These are phyloP conservation scores for Capreolus pygargus DNA, from an alignment of 2,113 vertebrate species.

Conservation along the genomic window DNA sequence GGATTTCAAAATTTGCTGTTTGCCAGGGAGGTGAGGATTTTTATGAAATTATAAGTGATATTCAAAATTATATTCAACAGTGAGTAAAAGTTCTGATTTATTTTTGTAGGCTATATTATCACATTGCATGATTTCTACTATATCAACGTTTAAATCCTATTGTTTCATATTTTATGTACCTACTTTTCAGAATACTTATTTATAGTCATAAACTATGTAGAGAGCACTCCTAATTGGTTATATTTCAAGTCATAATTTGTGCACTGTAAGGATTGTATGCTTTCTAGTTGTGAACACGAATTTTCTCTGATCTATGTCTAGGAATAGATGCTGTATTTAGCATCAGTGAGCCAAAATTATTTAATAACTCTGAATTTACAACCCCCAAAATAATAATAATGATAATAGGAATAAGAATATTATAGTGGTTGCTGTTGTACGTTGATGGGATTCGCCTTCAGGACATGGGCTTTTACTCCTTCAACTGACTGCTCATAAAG, in stretches of 20 bases:
- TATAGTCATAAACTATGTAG: background rate
- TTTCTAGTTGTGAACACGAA: background rate
- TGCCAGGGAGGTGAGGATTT: background rate
- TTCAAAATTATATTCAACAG: background rate
- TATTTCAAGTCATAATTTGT: background rate
- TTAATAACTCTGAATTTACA: background rate
- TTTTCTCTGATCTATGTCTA: background rate
- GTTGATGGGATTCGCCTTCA: background rate
- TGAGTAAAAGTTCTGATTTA: background rate
- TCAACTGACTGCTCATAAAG: background rate
- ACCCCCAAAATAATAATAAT: background rate
- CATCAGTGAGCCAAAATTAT: background rate
- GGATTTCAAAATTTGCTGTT: background rate
- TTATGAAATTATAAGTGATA: background rate
- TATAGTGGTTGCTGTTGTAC: background rate
- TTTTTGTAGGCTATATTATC: background rate
- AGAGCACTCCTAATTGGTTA: background rate
- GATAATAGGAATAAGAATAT: accelerated
- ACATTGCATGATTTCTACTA: background rate
- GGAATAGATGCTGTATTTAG: background rate
- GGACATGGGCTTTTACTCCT: background rate
- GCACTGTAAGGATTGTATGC: background rate
- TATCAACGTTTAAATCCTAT: background rate
- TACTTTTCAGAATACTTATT: background rate
- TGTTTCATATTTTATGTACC: background rate